Evolutionary conservation across 1,140 invertebrate genomes (phyloP).

Genomic region (Cyphomyrmex costatus): DNA sequence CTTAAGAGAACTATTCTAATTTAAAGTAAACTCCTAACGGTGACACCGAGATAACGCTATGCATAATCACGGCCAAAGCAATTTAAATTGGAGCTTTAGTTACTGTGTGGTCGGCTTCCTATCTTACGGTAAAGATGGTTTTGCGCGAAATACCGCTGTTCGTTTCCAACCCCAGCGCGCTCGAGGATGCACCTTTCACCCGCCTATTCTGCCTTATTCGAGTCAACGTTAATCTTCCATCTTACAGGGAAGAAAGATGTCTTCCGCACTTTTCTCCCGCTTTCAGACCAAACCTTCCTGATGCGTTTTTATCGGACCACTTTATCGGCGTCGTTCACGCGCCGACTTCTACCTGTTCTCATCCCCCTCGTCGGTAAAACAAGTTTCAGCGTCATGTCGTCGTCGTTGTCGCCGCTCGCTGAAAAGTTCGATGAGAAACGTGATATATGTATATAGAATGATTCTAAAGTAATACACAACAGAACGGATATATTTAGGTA

Average conservation of each 20-base stretch:
- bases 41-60: not conserved
- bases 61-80: constrained; percentile 49
- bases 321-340: constrained; percentile 65
- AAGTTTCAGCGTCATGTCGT: constrained; percentile 37
- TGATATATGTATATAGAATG: not conserved
- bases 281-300: constrained; percentile 36
- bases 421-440: constrained; percentile 14
- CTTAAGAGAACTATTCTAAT: constrained; percentile 30
- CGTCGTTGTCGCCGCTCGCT: constrained; percentile 5
- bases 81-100: constrained; percentile 63
- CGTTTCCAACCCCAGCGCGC: constrained; percentile 35
- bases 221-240: constrained; percentile 70
- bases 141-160: constrained; percentile 29
- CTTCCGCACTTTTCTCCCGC: constrained; percentile 31
- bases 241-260: constrained; percentile 54
- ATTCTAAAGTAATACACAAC: not conserved
- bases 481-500: not conserved
- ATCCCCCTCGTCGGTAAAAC: constrained; percentile 19
- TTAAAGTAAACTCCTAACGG: constrained; percentile 28
- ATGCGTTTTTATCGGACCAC: constrained; percentile 68
- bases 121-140: constrained; percentile 21
- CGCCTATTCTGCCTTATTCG: constrained; percentile 44
- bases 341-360: constrained; percentile 36
- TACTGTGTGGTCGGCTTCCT: constrained; percentile 34
- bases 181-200: constrained; percentile 18